phyloP scores from a whole-genome alignment of 2,888 invertebrate genomes.

The Peribatodes rhomboidaria region DNA sequence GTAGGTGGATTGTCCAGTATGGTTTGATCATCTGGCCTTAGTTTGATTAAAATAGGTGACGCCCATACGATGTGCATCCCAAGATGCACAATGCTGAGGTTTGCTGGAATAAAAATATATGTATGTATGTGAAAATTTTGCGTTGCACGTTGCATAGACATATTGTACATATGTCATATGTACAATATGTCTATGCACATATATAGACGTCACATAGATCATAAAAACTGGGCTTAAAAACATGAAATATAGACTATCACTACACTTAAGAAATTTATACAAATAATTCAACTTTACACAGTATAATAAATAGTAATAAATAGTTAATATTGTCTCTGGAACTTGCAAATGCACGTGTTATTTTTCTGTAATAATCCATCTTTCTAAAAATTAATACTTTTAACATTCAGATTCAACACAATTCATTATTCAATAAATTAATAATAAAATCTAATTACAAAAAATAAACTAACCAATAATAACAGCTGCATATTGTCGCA shows the following conservation, averaged over 20 bases:
- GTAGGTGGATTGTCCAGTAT: slow-evolving; percentile 64
- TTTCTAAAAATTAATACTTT: background rate
- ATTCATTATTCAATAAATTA: background rate
- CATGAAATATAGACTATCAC: too few species aligned
- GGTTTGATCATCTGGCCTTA: slow-evolving; percentile 66
- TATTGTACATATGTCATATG: too few species aligned
- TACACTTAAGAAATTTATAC: too few species aligned
- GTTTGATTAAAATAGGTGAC: slow-evolving; percentile 85
- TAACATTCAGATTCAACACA: background rate
- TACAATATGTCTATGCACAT: too few species aligned
- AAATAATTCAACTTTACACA: too few species aligned
- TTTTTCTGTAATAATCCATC: background rate
- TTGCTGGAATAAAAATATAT: slow-evolving; percentile 28
- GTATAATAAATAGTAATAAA: too few species aligned
- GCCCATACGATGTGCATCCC: slow-evolving; percentile 88
- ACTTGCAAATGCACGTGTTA: background rate
- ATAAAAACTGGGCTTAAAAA: too few species aligned
- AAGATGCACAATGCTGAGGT: slow-evolving; percentile 48
- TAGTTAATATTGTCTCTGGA: too few species aligned
- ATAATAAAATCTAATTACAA: background rate
- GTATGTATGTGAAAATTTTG: too few species aligned
- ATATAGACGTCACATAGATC: too few species aligned
- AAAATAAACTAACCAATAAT: slow-evolving; percentile 25
- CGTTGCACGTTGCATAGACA: too few species aligned
- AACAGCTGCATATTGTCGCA: slow-evolving; percentile 30